Conservation (phyloP, 2,888 invertebrate species). For the Lutraria lutraria region DNA sequence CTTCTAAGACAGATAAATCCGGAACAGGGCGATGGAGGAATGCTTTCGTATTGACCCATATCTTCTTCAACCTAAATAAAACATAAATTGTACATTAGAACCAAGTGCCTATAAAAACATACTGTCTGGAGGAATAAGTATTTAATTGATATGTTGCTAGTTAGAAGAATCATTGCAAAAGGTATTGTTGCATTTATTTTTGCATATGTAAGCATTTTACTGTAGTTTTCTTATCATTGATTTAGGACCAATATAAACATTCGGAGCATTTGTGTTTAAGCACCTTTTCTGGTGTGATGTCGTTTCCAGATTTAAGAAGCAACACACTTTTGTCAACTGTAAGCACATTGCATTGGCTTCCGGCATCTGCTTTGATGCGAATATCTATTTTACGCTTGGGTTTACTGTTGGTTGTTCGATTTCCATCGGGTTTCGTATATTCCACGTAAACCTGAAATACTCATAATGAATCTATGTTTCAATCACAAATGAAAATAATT, state of each 20-base stretch:
- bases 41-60: conserved; percentile 41
- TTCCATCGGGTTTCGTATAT: conserved; percentile 52
- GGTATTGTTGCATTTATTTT: neutral
- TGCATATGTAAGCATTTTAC: neutral
- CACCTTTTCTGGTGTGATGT: conserved; percentile 88
- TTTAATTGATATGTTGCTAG: neutral
- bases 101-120: neutral
- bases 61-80: conserved; percentile 51
- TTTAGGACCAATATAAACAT: neutral
- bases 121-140: neutral
- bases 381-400: conserved; percentile 93
- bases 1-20: conserved; percentile 27
- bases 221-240: neutral
- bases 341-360: conserved; percentile 94
- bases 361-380: conserved; percentile 92
- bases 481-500: too few relatives aligned
- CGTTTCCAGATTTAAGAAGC: conserved; percentile 91
- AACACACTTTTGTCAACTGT: conserved; percentile 95
- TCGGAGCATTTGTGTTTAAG: conserved; percentile 12
- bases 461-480: neutral
- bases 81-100: neutral
- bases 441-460: conserved; percentile 89
- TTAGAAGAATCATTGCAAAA: neutral
- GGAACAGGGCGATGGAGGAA: conserved; percentile 28
- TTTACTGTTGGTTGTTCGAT: conserved; percentile 88